Percentiles rank a stretch among this genome's conserved stretches.
These are phyloP conservation scores for Leptosomus discolor DNA, from an alignment of 2,113 vertebrate genomes.

Conservation along the genomic window DNA sequence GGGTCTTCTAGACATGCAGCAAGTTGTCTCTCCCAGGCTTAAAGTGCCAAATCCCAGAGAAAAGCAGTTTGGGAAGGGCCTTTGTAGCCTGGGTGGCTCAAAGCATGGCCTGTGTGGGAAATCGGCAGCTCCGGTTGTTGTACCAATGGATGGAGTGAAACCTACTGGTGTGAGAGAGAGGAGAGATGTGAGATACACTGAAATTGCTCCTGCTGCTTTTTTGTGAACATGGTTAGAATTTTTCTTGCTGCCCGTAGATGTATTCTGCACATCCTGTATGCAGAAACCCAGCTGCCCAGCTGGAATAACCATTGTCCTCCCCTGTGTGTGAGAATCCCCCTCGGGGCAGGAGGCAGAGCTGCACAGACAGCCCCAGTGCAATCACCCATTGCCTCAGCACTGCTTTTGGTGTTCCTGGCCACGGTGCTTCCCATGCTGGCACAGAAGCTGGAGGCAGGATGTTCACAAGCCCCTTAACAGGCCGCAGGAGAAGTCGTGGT, in stretches of 20 bases:
- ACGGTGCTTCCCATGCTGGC: not conserved
- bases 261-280: not conserved
- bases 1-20: not conserved
- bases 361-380: not conserved
- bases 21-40: not conserved
- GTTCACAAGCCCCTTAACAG: not conserved
- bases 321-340: not conserved
- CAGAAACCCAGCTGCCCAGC: not conserved
- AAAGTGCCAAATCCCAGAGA: not conserved
- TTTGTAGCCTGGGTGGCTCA: not conserved
- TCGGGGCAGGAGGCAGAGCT: not conserved
- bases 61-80: not conserved
- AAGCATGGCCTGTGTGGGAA: not conserved
- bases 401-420: not conserved
- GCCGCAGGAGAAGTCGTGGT: rapidly evolving
- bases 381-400: not conserved
- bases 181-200: not conserved
- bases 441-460: not conserved
- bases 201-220: not conserved
- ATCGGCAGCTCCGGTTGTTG: not conserved
- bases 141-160: not conserved
- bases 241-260: not conserved
- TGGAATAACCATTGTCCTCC: not conserved
- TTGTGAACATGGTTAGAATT: not conserved
- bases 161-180: not conserved